Evolutionary conservation across 2,113 vertebrate genomes (phyloP).

Genomic region (Tretioscincus oriximinensis): DNA sequence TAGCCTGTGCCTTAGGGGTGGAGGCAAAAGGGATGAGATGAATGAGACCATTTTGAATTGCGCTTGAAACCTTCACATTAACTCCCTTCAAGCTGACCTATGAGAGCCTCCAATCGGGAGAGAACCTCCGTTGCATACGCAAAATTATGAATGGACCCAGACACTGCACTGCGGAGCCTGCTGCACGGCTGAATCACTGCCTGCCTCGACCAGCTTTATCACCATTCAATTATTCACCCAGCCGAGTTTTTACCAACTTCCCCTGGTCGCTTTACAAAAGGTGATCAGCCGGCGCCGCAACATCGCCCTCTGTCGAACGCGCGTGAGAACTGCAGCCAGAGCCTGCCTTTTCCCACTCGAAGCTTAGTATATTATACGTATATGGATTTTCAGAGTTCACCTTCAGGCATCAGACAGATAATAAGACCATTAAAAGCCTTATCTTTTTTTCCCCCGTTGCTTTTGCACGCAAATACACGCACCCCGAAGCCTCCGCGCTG

Average conservation of each 20-base stretch:
- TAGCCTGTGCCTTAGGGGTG: too few species aligned
- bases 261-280: too few species aligned
- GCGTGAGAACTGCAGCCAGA: neutral
- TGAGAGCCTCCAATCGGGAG: neutral
- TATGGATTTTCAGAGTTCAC: too few species aligned
- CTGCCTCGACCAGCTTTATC: neutral
- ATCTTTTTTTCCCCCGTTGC: too few species aligned
- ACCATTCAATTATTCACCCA: neutral
- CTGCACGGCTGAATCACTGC: neutral
- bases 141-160: neutral
- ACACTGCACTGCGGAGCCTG: neutral
- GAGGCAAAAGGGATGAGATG: too few species aligned
- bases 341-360: neutral
- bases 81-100: neutral
- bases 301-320: constrained; percentile 41
- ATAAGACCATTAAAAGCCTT: too few species aligned
- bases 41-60: too few species aligned
- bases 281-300: constrained; percentile 16
- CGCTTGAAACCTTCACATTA: too few species aligned
- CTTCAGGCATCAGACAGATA: neutral
- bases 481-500: too few species aligned
- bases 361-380: neutral
- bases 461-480: too few species aligned
- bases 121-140: neutral
- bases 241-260: neutral